These are phyloP conservation scores for Gallirallus australis DNA, from an alignment of 2,797 vertebrate species.

Conservation along the genomic window DNA sequence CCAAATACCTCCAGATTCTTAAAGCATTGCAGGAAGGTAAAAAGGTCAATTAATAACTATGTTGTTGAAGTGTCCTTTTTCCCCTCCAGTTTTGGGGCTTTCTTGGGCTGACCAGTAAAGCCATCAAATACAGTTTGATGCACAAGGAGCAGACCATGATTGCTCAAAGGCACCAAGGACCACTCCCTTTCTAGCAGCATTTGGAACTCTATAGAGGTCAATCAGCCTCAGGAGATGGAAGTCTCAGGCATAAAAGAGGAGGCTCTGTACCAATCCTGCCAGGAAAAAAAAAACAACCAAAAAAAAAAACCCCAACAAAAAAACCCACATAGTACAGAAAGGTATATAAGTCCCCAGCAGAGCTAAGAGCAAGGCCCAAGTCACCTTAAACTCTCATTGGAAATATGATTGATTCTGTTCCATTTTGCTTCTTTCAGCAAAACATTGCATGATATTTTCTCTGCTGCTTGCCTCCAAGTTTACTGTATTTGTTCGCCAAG, in stretches of 20 bases:
- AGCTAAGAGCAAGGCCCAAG: not conserved
- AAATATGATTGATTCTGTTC: slow-evolving; percentile 50
- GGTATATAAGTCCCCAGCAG: not conserved
- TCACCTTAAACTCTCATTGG: slow-evolving; percentile 52
- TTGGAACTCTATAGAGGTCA: not conserved
- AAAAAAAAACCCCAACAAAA: too few species aligned
- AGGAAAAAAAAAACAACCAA: too few species aligned
- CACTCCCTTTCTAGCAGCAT: not conserved
- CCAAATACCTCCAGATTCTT: not conserved
- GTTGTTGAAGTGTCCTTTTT: not conserved
- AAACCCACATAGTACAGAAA: fast-evolving
- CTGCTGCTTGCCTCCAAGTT: slow-evolving; percentile 19
- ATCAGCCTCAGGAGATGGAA: not conserved
- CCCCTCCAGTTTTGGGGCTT: not conserved
- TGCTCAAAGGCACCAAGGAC: not conserved
- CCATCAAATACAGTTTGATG: not conserved
- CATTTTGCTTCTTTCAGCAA: slow-evolving; percentile 45
- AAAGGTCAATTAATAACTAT: not conserved
- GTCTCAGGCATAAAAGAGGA: not conserved
- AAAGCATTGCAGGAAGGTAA: not conserved
- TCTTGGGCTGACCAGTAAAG: not conserved
- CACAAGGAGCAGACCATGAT: not conserved
- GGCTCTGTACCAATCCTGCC: not conserved
- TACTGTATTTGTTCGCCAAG: slow-evolving; percentile 27
- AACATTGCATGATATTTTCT: slow-evolving; percentile 37